Conservation (phyloP, 2,113 vertebrate species). For the Gymnobelideus leadbeateri region DNA sequence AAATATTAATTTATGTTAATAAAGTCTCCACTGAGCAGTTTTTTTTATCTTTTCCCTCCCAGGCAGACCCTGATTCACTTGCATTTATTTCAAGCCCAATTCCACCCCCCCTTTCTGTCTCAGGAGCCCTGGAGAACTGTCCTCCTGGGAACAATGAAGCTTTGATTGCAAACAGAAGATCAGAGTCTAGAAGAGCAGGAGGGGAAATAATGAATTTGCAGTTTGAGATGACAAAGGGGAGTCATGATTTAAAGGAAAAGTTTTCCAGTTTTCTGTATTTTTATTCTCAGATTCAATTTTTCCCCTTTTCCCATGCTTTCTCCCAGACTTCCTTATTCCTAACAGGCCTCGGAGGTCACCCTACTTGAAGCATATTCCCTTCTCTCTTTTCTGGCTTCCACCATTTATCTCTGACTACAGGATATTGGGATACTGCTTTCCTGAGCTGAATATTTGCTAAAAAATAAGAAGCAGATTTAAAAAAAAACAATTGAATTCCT, state of each 20-base stretch:
- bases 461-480: conserved; percentile 13
- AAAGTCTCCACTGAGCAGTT: not conserved
- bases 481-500: not conserved
- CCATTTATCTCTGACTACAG: not conserved
- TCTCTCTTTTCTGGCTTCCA: not conserved
- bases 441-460: not conserved
- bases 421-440: not conserved
- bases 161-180: not conserved
- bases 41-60: not conserved
- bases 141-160: not conserved
- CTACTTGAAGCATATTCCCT: not conserved
- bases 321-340: not conserved
- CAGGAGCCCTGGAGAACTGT: not conserved
- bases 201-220: not conserved
- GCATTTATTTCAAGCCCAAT: not conserved
- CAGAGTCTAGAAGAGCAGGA: not conserved
- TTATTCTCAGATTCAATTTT: not conserved
- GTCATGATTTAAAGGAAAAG: not conserved
- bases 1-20: not conserved
- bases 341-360: not conserved
- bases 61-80: not conserved
- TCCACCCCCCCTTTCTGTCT: not conserved
- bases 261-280: not conserved
- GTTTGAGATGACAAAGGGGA: not conserved
- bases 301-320: not conserved